phyloP scores from a whole-genome alignment of 2,797 vertebrate species.

The Steatocranus sp. region DNA sequence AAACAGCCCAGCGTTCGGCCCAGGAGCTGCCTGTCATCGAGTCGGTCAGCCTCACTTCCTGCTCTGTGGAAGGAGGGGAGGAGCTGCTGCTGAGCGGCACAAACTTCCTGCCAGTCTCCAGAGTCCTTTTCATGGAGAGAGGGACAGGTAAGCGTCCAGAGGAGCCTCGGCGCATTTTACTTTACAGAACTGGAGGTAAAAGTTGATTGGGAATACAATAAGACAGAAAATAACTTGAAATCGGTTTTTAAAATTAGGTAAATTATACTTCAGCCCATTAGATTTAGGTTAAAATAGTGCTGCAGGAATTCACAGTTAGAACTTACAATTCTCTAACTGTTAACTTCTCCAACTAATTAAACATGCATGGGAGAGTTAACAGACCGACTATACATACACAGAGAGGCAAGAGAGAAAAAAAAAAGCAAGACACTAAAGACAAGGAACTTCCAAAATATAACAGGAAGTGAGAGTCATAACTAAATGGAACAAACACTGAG shows the following conservation, averaged over 20 bases:
- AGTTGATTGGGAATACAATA: neutral
- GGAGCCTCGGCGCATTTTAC: rapidly evolving
- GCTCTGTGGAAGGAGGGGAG: constrained; percentile 85
- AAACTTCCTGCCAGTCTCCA: constrained; percentile 88
- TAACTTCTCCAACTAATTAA: neutral
- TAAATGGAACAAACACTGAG: neutral
- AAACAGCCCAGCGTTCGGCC: constrained; percentile 88
- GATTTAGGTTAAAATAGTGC: neutral
- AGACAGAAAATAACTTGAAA: neutral
- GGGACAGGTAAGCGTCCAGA: constrained; percentile 76
- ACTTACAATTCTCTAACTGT: neutral
- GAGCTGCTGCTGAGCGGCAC: constrained; percentile 84
- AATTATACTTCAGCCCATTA: neutral
- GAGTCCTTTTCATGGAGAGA: constrained; percentile 89
- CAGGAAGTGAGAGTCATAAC: neutral
- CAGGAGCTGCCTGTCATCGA: constrained; percentile 92
- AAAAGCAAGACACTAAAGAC: neutral
- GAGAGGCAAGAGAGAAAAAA: neutral
- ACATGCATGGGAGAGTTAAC: neutral
- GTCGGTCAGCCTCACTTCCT: constrained; percentile 82
- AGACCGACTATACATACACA: neutral
- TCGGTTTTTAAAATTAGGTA: neutral
- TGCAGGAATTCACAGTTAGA: neutral
- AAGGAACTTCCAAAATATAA: neutral
- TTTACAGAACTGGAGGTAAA: neutral